Base-by-base conservation (phyloP, 2,113 vertebrate genomes). In the Bombycilla garrulus region DNA sequence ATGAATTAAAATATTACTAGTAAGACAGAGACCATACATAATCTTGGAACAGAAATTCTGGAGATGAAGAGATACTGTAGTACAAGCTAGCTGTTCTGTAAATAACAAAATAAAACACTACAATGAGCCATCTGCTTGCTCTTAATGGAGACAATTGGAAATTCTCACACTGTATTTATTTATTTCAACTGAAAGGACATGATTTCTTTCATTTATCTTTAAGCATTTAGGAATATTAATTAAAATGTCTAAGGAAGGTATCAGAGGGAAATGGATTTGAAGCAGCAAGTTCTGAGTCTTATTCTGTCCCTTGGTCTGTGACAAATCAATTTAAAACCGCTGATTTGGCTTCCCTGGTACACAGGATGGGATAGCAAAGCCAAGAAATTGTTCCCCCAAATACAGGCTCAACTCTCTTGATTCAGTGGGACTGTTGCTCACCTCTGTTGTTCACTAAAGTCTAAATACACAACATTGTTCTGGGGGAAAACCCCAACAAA, bases 1-100 rank as follows among this genome's bases (percentile, higher is more conserved):
- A 97, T 97, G 77, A 97, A 84, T 92, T 96, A 86, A 97, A 91
- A 74, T 84, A 95, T 85, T 90, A 47, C 42, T 28, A 42, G 77
- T 62, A 61, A 85, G 57, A 93, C 85, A 81, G 73, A 93, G 23
- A 36, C 48, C 81, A 81, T 90, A 53, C 53, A 88, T 95, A 93
- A 69, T 81, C 19, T 45, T 79, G 66, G 54, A 57, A 94, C 44
- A 70, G n/a, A 77, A 91, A 61, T 81, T 95, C 92, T 90, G 26
- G 47, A 93, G 77, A 70, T 95, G 61, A 85, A 96, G 51, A 92
- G 76, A 92, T 65, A 86, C 25, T 86, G 19, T 60, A 90, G 57
- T 74, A 69, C 20, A 74, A 71, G 44, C 4, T 88, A 78, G 38
- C 50, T 90, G 26, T 86, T 95, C 81, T 73, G 78, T 78, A 95